phyloP scores from a whole-genome alignment of 2,888 invertebrate species.

The Ganaspis brasiliensis region DNA sequence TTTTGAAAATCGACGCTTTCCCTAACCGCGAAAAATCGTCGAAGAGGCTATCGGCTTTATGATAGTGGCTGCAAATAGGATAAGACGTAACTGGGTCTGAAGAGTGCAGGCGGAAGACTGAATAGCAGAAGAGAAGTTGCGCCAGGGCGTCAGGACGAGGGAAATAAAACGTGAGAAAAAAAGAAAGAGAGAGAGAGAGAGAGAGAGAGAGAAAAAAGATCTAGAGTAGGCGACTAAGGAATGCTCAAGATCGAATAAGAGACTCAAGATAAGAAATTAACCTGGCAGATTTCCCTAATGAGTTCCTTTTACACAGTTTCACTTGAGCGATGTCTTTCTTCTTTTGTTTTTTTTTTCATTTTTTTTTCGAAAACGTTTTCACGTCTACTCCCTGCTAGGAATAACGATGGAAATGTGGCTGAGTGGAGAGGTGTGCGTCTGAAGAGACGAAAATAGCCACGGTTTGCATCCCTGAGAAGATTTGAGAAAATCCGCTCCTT shows the following conservation, averaged over 20 bases:
- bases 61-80: conserved; percentile 42
- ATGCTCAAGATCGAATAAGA: conserved; percentile 43
- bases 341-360: conserved; percentile 54
- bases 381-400: conserved; percentile 25
- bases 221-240: conserved; percentile 43
- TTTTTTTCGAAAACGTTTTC: conserved; percentile 52
- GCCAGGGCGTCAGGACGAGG: conserved; percentile 14
- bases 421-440: not conserved
- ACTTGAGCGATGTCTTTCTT: conserved; percentile 64
- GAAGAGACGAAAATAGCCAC: not conserved
- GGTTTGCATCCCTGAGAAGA: conserved; percentile 20
- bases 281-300: conserved; percentile 71
- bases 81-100: conserved; percentile 36
- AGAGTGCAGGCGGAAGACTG: not conserved
- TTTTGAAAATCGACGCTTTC: conserved; percentile 23
- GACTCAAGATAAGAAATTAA: conserved; percentile 68
- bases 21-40: conserved; percentile 27
- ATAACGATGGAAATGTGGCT: conserved; percentile 1
- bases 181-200: conserved; percentile 39
- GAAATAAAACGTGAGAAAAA: conserved; percentile 23
- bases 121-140: conserved; percentile 42
- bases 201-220: conserved; percentile 45
- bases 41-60: conserved; percentile 34
- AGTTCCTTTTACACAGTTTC: conserved; percentile 67
- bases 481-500: conserved; percentile 2